Base-by-base conservation (phyloP, 2,113 vertebrate species). In the Chloebia gouldiae region DNA sequence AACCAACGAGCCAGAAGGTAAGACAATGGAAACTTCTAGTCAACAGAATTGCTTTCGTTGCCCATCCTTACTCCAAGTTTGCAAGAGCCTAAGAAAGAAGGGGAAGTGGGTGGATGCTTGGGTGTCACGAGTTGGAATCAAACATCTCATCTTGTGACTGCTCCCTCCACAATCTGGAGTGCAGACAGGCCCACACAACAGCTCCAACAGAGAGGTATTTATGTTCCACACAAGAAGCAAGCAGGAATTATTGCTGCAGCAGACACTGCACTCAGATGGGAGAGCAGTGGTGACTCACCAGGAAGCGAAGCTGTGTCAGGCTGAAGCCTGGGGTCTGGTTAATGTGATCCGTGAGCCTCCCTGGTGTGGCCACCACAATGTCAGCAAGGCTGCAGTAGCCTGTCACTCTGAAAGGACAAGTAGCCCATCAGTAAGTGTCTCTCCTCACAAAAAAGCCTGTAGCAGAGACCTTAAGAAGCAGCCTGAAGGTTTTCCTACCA, bases 331-430 rank as follows among this genome's bases (percentile, higher is more conserved):
- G 93, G 11, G 98, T 99, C 94, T 99, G 98, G 95, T 97, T 98
- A 9, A 99, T 98, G 97, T 99, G 99, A 95, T 99, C 99, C 1
- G 99, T 99, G 85, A 99, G 98, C 65, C 99, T 98, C 42, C 99
- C 99, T 1, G 99, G 99, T 2, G 99, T 99, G 20, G 99, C 99
- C 90, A 99, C 99, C 6, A 99, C 97, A 3, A 99, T 98, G 95
- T 99, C 99, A 15, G 99, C 99, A 93, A 99, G 91, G 96, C 98
- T 99, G 92, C 98, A 94, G 78, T 97, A 98, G 28, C 88, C 92
- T 3, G 97, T 97, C 6, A 96, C 96, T 88, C 98, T 98, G 90
- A 28, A 88, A 92, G 53, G 82, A 81, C 51, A 93, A 84, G 42
- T 23, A 78, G 53, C 37, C n/a, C 69, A 51, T 76, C 61, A 92